A percentile compares a stretch with the other conserved stretches of the same genome.
These are phyloP conservation scores for Drosophila vallismaia DNA, from an alignment of 2,888 invertebrate genomes.

Conservation along the genomic window DNA sequence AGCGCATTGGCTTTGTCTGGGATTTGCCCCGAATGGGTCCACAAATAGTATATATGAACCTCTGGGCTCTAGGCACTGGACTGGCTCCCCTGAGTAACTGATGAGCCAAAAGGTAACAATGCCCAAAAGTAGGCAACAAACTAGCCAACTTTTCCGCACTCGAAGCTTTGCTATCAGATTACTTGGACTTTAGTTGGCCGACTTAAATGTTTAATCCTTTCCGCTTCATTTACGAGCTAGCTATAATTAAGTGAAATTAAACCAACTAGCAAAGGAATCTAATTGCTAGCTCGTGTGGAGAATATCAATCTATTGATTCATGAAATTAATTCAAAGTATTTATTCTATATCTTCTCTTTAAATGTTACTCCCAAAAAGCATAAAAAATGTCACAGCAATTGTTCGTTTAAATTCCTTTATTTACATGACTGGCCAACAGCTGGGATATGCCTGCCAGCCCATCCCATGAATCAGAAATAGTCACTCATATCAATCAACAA, in stretches of 20 bases:
- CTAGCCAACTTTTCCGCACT: slow-evolving; percentile 50
- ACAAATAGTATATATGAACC: slow-evolving; percentile 7
- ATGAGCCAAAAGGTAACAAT: slow-evolving; percentile 55
- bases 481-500: slow-evolving; percentile 27
- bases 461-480: slow-evolving; percentile 24
- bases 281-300: slow-evolving; percentile 33
- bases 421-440: slow-evolving; percentile 7
- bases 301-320: not conserved
- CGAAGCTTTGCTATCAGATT: slow-evolving; percentile 28
- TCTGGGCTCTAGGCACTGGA: slow-evolving; percentile 7
- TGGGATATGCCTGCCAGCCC: no score
- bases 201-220: slow-evolving; percentile 62
- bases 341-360: no score
- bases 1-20: slow-evolving; percentile 69
- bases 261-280: slow-evolving; percentile 53
- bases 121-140: slow-evolving; percentile 50
- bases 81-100: not conserved
- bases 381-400: no score
- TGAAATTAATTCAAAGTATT: no score
- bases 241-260: slow-evolving; percentile 67
- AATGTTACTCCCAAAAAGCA: no score
- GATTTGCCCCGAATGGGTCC: slow-evolving; percentile 52
- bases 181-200: slow-evolving; percentile 31
- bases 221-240: slow-evolving; percentile 31
- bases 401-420: not conserved